Conservation (phyloP, 2,113 vertebrate species). For the Ameiurus melas region DNA sequence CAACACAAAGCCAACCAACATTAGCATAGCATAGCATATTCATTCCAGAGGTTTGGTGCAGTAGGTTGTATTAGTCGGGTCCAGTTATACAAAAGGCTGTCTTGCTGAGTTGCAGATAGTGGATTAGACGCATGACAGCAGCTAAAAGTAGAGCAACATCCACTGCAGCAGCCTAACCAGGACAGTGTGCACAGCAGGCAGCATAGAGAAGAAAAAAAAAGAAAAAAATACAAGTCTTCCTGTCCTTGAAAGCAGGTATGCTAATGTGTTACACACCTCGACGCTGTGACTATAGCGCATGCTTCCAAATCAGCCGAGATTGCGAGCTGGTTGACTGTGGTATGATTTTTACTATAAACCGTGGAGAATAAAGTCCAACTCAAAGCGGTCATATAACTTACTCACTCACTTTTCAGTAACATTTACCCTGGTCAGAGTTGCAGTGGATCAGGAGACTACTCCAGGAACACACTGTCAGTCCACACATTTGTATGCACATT, state of each 20-base stretch:
- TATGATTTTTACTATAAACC: background rate
- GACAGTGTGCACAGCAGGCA: conserved; percentile 9
- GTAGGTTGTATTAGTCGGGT: conserved; percentile 23
- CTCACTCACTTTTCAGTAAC: background rate
- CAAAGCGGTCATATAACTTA: background rate
- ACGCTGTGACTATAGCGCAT: background rate
- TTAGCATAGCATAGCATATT: conserved; percentile 31
- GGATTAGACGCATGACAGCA: conserved; percentile 14
- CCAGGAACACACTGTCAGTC: background rate
- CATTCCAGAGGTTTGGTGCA: conserved; percentile 47
- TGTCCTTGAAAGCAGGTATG: conserved; percentile 11
- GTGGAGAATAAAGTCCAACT: background rate
- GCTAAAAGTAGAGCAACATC: conserved; percentile 48
- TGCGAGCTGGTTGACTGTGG: background rate
- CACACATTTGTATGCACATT: background rate
- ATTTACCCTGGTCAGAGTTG: background rate
- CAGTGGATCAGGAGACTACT: background rate
- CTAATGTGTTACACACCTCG: no score
- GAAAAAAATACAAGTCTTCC: conserved; percentile 5
- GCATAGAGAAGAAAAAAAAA: background rate
- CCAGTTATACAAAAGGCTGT: conserved; percentile 3
- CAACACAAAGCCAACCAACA: conserved; percentile 21
- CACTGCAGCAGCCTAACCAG: background rate
- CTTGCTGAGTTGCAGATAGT: background rate
- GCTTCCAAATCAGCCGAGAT: background rate